Evolutionary conservation across 2,113 vertebrate genomes (phyloP).

Genomic region (Blennius ocellaris): DNA sequence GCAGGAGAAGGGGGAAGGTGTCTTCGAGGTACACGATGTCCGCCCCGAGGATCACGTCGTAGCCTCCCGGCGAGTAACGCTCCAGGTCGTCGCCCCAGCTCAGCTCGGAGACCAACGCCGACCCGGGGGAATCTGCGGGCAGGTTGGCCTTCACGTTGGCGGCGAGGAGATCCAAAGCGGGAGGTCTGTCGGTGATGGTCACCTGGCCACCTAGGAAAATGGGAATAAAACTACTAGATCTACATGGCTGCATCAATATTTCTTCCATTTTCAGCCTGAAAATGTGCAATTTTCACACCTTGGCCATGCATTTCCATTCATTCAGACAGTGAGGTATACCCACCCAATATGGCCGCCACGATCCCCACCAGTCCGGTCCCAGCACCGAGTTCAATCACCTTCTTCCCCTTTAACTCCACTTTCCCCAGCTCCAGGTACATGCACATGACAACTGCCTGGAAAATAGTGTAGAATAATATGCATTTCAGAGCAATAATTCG

Average conservation of each 20-base stretch:
- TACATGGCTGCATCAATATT: too few species aligned
- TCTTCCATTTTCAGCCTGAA: too few species aligned
- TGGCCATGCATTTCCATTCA: too few species aligned
- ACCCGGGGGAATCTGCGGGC: conserved; percentile 76
- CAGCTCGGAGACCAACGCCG: conserved; percentile 87
- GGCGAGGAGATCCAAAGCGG: conserved; percentile 89
- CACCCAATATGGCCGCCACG: conserved; percentile 92
- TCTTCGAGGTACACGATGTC: conserved; percentile 97
- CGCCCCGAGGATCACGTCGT: conserved; percentile 91
- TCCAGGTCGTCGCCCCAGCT: conserved; percentile 90
- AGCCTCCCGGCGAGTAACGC: conserved; percentile 83
- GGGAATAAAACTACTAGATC: not conserved
- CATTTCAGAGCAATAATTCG: too few species aligned
- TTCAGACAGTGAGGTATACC: conserved; percentile 78
- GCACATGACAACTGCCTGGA: conserved; percentile 91
- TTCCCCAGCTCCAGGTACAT: conserved; percentile 90
- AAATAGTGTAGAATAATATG: conserved; percentile 43
- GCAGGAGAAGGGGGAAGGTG: conserved; percentile 89
- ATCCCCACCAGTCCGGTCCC: conserved; percentile 96
- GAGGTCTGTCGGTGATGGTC: conserved; percentile 91
- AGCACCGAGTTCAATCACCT: conserved; percentile 92
- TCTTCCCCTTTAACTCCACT: conserved; percentile 84
- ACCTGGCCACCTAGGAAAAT: conserved; percentile 86
- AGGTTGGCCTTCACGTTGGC: conserved; percentile 91
- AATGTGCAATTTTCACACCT: too few species aligned